phyloP scores from a whole-genome alignment of 2,113 vertebrate species.

The Syngnathus floridae region DNA sequence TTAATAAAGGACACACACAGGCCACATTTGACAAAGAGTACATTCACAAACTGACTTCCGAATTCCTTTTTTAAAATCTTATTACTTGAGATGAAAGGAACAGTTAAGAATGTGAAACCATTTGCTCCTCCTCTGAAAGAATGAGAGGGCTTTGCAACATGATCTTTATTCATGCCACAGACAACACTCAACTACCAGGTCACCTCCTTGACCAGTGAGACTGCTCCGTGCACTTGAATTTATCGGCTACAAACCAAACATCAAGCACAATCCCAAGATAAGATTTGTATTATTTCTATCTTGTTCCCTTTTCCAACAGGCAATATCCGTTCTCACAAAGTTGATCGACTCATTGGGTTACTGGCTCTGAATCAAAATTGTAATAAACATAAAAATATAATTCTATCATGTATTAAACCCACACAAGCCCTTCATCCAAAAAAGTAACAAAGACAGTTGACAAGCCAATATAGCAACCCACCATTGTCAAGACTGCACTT shows the following conservation, averaged over 20 bases:
- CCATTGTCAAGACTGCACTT: constrained; percentile 1
- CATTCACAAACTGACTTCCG: neutral
- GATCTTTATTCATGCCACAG: constrained; percentile 42
- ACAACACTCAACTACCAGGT: constrained; percentile 45
- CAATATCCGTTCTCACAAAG: constrained; percentile 25
- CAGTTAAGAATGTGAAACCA: neutral
- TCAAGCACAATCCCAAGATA: constrained; percentile 39
- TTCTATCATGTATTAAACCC: constrained; percentile 4
- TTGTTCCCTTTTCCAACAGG: constrained; percentile 16
- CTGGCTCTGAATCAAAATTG: neutral
- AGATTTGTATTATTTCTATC: constrained; percentile 27
- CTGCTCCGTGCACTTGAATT: constrained; percentile 25
- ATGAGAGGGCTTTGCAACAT: constrained; percentile 48
- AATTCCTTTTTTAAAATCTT: neutral
- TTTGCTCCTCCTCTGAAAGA: constrained; percentile 51
- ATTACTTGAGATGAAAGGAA: neutral
- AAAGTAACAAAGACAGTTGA: neutral
- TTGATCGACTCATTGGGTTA: constrained; percentile 16
- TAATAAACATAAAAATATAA: constrained; percentile 4
- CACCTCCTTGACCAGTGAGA: constrained; percentile 55
- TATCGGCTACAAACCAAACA: constrained; percentile 37
- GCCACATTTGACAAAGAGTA: neutral
- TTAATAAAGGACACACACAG: neutral
- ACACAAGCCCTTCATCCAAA: neutral
- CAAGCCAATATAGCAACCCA: neutral